These are phyloP conservation scores for Zootermopsis nevadensis DNA, from an alignment of 2,888 invertebrate species.

Conservation along the genomic window DNA sequence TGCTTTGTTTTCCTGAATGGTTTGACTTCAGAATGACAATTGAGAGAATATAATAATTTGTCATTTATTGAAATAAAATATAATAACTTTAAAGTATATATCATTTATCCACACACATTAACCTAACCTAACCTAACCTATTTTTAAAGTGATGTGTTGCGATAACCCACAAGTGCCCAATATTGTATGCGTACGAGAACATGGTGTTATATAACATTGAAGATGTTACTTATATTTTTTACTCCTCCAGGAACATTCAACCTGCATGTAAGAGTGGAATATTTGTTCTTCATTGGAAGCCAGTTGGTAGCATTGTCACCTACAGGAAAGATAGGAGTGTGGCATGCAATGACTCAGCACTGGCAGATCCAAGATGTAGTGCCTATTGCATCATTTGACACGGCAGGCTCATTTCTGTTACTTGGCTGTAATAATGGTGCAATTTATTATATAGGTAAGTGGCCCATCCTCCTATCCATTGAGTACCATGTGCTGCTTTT, in stretches of 20 bases:
- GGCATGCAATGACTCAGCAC: constrained; percentile 99
- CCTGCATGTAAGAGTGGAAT: constrained; percentile 91
- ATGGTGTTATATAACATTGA: not conserved
- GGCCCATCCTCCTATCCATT: no score
- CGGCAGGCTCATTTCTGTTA: constrained; percentile 94
- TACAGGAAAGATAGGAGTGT: constrained; percentile 96
- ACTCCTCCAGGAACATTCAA: constrained; percentile 82
- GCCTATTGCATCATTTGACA: constrained; percentile 95
- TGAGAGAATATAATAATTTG: no score
- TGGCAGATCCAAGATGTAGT: constrained; percentile 98
- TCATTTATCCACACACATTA: no score
- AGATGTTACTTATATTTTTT: constrained; percentile 40
- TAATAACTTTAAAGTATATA: no score
- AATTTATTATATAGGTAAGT: constrained; percentile 92
- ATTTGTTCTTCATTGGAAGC: constrained; percentile 96
- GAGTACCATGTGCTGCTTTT: no score
- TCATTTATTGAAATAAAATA: no score
- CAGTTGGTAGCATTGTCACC: constrained; percentile 96
- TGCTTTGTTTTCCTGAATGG: no score
- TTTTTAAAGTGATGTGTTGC: no score
- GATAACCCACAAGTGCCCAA: no score
- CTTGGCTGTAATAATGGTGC: constrained; percentile 97
- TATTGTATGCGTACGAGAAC: no score
- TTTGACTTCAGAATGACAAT: no score
- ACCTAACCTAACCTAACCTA: no score